These are phyloP conservation scores for Cyanoderma ruficeps DNA, from an alignment of 2,113 vertebrate species.

Conservation along the genomic window DNA sequence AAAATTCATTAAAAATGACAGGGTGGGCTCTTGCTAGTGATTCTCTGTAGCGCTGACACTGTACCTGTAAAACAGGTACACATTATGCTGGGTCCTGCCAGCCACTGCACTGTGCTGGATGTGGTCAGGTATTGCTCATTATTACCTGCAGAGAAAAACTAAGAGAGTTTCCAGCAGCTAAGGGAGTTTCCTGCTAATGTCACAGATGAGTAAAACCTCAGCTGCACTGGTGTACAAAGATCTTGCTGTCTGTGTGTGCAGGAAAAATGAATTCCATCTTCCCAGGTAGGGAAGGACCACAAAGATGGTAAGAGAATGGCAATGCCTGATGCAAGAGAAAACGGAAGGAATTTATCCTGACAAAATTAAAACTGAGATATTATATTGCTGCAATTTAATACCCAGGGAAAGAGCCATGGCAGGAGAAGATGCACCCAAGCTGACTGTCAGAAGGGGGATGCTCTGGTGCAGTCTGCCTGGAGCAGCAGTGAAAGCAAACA, in stretches of 20 bases:
- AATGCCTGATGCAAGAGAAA: background rate
- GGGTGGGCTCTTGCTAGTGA: background rate
- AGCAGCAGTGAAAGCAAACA: background rate
- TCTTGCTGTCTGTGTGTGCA: background rate
- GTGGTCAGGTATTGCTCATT: background rate
- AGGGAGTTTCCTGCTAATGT: background rate
- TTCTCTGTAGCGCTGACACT: background rate
- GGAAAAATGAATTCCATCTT: background rate
- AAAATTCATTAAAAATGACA: background rate
- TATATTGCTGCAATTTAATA: background rate
- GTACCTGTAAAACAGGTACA: background rate
- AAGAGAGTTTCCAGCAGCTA: background rate
- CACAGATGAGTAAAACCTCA: background rate
- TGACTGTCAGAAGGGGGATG: background rate
- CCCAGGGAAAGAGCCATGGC: accelerated
- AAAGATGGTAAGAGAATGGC: background rate
- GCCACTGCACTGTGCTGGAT: background rate
- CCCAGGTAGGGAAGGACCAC: background rate
- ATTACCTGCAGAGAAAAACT: background rate
- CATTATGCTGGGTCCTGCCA: background rate
- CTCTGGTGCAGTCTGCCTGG: background rate
- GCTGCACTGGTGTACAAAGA: background rate
- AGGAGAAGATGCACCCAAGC: background rate
- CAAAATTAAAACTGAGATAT: background rate
- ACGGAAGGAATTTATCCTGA: background rate